phyloP scores from a whole-genome alignment of 1,140 invertebrate species.

The Lasaia peninsularis region DNA sequence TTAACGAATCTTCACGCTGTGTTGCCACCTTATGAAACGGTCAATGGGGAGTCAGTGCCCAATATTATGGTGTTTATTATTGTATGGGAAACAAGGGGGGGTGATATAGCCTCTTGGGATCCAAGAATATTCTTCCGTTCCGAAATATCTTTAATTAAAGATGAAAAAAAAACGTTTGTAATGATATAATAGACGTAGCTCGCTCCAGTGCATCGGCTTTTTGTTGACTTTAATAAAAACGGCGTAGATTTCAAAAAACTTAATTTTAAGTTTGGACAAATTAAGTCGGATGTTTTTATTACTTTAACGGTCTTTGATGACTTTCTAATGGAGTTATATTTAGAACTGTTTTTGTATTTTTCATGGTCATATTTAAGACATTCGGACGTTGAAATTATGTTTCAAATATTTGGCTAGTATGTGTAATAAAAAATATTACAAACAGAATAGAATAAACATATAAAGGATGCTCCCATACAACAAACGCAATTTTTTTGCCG shows the following conservation, averaged over 20 bases:
- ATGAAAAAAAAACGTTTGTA: constrained; percentile 6
- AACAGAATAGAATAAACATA: no score
- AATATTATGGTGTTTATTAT: constrained; percentile 54
- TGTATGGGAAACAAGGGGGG: constrained; percentile 52
- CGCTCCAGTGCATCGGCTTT: constrained; percentile 1
- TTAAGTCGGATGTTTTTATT: constrained; percentile 12
- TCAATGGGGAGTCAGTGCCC: constrained; percentile 63
- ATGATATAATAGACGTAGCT: constrained; percentile 5
- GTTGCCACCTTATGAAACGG: constrained; percentile 66
- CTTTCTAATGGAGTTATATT: constrained; percentile 1
- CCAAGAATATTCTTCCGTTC: background rate
- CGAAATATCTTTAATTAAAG: constrained; percentile 10
- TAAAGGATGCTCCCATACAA: no score
- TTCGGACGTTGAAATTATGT: background rate
- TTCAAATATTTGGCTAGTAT: no score
- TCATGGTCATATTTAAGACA: background rate
- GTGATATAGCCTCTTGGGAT: background rate
- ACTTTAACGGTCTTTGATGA: constrained; percentile 10
- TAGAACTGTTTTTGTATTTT: background rate
- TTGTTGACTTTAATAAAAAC: constrained; percentile 5
- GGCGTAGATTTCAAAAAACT: constrained; percentile 7
- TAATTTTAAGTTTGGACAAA: constrained; percentile 4
- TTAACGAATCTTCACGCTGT: constrained; percentile 62
- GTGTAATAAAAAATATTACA: no score
- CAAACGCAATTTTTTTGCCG: no score